Percentiles rank a stretch among this genome's conserved stretches.
Conservation (phyloP, 2,113 vertebrate genomes). For the Hirundichthys speculiger region DNA sequence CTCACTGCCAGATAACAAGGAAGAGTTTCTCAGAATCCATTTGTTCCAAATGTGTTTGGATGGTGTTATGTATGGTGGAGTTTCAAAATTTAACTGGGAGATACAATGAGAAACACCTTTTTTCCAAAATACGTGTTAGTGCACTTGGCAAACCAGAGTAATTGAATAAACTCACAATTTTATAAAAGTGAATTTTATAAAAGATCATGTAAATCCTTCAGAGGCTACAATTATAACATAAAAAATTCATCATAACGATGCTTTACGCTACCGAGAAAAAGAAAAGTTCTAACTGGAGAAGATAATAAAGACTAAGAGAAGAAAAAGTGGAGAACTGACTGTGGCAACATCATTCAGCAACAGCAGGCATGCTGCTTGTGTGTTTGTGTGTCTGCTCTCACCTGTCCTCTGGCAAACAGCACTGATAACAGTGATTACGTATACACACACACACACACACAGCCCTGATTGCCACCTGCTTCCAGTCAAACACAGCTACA, state of each 20-base stretch:
- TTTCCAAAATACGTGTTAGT: no score
- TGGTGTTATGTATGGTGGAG: no score
- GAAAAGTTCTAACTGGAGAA: slow-evolving; percentile 12
- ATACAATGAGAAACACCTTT: no score
- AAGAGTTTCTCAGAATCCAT: neutral
- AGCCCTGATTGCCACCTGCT: slow-evolving; percentile 74
- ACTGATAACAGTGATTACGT: slow-evolving; percentile 72
- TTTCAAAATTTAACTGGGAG: no score
- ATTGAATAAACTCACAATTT: no score
- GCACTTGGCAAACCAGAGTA: no score
- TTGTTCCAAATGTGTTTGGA: neutral
- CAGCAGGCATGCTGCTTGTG: slow-evolving; percentile 60
- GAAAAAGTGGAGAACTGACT: slow-evolving; percentile 6
- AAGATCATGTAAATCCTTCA: no score
- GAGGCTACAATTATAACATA: no score
- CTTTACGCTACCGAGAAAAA: neutral
- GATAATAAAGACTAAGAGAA: slow-evolving; percentile 11
- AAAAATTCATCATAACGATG: neutral
- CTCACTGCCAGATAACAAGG: neutral
- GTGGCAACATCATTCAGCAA: no score
- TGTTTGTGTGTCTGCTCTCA: slow-evolving; percentile 56
- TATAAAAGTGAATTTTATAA: no score
- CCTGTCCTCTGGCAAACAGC: slow-evolving; percentile 69
- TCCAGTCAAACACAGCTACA: slow-evolving; percentile 78
- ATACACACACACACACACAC: slow-evolving; percentile 41